phyloP scores from a whole-genome alignment of 2,888 invertebrate species.

The Bimastos eiseni region DNA sequence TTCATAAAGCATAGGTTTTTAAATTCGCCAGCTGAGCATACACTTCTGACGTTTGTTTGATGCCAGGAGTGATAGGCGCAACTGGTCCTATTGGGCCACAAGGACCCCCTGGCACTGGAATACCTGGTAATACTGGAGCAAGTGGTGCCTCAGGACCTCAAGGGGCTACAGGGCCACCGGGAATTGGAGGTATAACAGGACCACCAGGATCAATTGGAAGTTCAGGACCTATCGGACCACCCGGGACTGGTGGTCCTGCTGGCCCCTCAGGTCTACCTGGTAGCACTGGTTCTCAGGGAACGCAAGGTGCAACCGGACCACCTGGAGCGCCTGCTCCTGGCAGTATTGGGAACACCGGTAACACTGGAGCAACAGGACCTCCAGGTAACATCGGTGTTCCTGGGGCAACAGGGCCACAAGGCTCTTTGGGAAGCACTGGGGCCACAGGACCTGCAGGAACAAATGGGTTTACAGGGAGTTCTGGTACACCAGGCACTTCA shows the following conservation, averaged over 20 bases:
- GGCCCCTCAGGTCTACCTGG: not conserved
- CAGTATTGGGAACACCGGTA: not conserved
- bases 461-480: not conserved
- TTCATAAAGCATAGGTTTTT: too few relatives aligned
- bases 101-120: not conserved
- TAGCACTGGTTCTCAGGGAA: not conserved
- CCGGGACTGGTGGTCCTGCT: not conserved
- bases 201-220: not conserved
- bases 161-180: not conserved
- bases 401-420: not conserved
- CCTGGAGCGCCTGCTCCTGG: not conserved
- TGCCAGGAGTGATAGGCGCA: not conserved
- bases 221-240: constrained; percentile 4
- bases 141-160: not conserved
- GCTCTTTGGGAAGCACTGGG: not conserved
- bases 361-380: not conserved
- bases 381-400: not conserved
- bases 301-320: constrained; percentile 15
- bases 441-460: not conserved
- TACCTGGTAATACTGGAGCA: not conserved
- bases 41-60: not conserved
- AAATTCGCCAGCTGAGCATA: too few relatives aligned
- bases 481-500: not conserved
- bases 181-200: not conserved
- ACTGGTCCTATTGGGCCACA: not conserved